Conservation (phyloP, 2,888 invertebrate genomes). For the Petrolisthes cinctipes region DNA sequence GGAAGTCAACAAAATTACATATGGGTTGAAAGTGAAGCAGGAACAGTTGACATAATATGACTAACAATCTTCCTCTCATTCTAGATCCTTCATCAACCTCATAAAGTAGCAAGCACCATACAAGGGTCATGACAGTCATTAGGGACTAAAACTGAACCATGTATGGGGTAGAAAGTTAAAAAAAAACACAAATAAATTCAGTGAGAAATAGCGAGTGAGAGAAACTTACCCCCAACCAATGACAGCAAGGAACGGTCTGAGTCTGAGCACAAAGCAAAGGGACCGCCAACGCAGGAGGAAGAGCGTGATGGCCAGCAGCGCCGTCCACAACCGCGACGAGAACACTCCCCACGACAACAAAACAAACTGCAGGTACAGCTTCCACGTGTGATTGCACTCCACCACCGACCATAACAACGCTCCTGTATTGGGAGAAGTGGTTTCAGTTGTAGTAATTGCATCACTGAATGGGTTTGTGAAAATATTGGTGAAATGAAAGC, state of each 20-base stretch:
- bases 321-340: slow-evolving; percentile 87
- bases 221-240: slow-evolving; percentile 75
- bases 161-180: background rate
- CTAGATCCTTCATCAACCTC: too few species aligned
- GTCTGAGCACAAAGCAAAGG: slow-evolving; percentile 82
- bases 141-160: background rate
- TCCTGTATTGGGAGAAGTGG: slow-evolving; percentile 73
- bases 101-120: background rate
- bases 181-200: background rate
- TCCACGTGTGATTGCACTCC: slow-evolving; percentile 75
- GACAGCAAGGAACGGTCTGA: slow-evolving; percentile 79
- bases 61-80: too few species aligned
- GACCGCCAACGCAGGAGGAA: slow-evolving; percentile 87
- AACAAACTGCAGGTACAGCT: slow-evolving; percentile 80
- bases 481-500: too few species aligned
- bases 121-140: background rate
- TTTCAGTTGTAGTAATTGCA: too few species aligned
- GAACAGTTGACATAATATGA: too few species aligned
- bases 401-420: slow-evolving; percentile 81
- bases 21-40: too few species aligned
- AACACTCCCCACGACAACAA: slow-evolving; percentile 81
- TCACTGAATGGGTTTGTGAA: too few species aligned
- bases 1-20: too few species aligned
- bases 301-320: slow-evolving; percentile 83
- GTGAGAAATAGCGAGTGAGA: background rate